Base-by-base conservation (phyloP, 1,140 invertebrate genomes). In the Oryctes rhinoceros region DNA sequence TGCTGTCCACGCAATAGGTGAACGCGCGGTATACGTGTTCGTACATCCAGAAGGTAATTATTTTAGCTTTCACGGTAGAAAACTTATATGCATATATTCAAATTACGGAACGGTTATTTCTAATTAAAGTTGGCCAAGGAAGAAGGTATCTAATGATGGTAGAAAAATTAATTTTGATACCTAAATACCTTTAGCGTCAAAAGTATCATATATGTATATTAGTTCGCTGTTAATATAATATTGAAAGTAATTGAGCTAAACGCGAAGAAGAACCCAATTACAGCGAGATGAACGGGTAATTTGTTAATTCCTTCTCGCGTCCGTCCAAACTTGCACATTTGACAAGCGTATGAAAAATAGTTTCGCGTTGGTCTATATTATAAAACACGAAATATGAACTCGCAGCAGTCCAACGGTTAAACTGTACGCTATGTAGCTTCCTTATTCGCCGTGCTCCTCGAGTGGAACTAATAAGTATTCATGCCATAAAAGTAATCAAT, bases 381-480 rank as follows among this genome's bases (percentile, higher is more conserved):
- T 59, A 59, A 71, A 35, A 71, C 9, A 71, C 20, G 65, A 71
- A 71, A 71, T 24, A 71, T 37, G 30, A 71, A 71, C 24, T 71
- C 35, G 20, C 5, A 37, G 35, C 15, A 44, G 20, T 62, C 65
- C 24, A 71, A 71, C 65, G 65, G 65, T 71, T 30, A 30, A 71
- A 30, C 9, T 71, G 24, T 59, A 59, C 4, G 53, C n/a, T 18
- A 49, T 18, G 47, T 47, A 76, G 47, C 75, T 76, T 76, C 75
- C 75, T 76, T 49, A 76, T 76, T 76, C 48, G 75, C 47, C 37
- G 44, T 76, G 75, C 47, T 76, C 75, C 48, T 48, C 18, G 18
- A 48, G 75, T 76, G 75, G 75, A 76, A 76, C 75, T 76, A 76
- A 76, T 76, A 76, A 76, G 75, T 76, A 76, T 76, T 76, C 75